These are phyloP conservation scores for Rotaria magnacalcarata DNA, from an alignment of 2,888 invertebrate genomes.

Conservation along the genomic window DNA sequence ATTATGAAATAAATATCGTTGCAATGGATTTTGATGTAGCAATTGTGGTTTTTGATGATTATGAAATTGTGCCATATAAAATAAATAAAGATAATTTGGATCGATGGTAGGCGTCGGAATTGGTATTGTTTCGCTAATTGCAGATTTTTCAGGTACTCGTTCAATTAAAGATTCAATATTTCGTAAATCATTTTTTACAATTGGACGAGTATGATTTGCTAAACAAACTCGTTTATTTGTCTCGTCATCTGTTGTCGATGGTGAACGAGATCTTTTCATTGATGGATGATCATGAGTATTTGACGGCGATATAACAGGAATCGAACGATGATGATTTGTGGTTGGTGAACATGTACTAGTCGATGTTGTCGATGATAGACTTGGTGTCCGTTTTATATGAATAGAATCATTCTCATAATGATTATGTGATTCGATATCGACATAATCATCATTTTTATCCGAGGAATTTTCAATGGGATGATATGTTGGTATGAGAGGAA, in stretches of 20 bases:
- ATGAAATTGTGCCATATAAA: slow-evolving; percentile 10
- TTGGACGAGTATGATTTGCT: neutral
- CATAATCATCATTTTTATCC: neutral
- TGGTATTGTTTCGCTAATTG: neutral
- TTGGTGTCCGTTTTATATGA: neutral
- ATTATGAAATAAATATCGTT: slow-evolving; percentile 4
- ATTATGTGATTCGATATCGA: slow-evolving; percentile 11
- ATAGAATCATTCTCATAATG: slow-evolving; percentile 16
- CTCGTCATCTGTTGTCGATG: neutral
- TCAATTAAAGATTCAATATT: neutral
- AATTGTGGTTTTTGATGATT: neutral
- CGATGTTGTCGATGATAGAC: neutral
- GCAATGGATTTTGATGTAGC: neutral
- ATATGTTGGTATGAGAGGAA: neutral
- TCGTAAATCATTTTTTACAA: neutral
- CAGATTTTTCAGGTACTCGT: neutral
- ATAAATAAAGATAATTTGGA: neutral
- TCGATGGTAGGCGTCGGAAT: neutral
- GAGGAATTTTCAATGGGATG: neutral
- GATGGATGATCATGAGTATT: neutral
- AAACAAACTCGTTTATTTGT: neutral
- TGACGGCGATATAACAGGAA: neutral
- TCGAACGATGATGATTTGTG: neutral
- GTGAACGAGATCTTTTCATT: neutral
- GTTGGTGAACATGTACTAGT: slow-evolving; percentile 2